Evolutionary conservation across 2,888 invertebrate species (phyloP).

Genomic region (Molanna angustata): DNA sequence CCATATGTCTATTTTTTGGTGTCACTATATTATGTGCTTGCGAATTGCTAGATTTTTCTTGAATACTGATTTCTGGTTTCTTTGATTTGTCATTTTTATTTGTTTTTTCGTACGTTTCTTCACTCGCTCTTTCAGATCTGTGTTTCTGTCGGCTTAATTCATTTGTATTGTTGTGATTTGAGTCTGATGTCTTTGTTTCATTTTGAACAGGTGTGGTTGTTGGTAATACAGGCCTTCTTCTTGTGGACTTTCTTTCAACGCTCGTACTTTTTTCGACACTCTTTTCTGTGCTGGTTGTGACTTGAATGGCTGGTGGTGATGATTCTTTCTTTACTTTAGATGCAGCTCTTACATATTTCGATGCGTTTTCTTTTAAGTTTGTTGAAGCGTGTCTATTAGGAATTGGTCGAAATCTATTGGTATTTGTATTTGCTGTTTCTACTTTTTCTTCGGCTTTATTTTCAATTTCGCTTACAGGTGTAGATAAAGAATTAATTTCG

Average conservation of each 20-base stretch:
- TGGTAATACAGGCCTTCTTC: slow-evolving; percentile 11
- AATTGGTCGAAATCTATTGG: slow-evolving; percentile 10
- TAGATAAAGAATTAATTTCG: slow-evolving; percentile 29
- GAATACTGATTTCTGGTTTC: neutral
- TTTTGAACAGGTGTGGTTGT: neutral
- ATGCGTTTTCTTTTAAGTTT: neutral
- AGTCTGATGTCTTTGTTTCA: slow-evolving; percentile 5
- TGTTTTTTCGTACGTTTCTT: slow-evolving; percentile 18
- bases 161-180: neutral
- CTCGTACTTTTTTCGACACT: slow-evolving; percentile 21
- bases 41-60: neutral
- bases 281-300: slow-evolving; percentile 20
- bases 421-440: slow-evolving; percentile 9
- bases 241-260: slow-evolving; percentile 17
- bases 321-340: neutral
- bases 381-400: neutral
- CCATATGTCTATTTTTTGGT: slow-evolving; percentile 1
- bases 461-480: slow-evolving; percentile 20
- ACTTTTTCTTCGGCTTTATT: slow-evolving; percentile 21
- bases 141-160: slow-evolving; percentile 8
- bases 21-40: neutral
- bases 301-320: neutral
- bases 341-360: slow-evolving; percentile 1
- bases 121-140: slow-evolving; percentile 29
- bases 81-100: neutral